These are phyloP conservation scores for Troglohyphantes excavatus DNA, from an alignment of 2,888 invertebrate species.

Conservation along the genomic window DNA sequence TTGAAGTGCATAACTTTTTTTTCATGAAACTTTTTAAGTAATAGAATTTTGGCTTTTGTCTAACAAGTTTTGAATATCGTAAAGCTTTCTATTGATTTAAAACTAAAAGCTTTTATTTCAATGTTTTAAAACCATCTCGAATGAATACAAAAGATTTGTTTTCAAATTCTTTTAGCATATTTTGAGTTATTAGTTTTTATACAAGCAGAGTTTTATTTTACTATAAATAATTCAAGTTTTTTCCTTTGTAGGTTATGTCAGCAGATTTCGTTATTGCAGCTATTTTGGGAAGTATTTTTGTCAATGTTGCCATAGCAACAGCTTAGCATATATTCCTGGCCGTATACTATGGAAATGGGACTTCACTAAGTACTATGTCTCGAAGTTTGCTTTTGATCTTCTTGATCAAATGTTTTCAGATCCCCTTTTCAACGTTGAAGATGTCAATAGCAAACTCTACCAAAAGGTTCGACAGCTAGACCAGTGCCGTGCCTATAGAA, in stretches of 20 bases:
- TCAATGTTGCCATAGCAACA: constrained; percentile 92
- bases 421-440: constrained; percentile 89
- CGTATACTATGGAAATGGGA: constrained; percentile 84
- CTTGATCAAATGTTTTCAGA: constrained; percentile 90
- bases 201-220: too few relatives aligned
- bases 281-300: constrained; percentile 93
- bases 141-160: too few relatives aligned
- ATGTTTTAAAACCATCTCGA: too few relatives aligned
- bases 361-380: constrained; percentile 89
- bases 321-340: constrained; percentile 87
- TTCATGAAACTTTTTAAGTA: too few relatives aligned
- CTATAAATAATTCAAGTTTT: too few relatives aligned
- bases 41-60: too few relatives aligned
- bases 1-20: too few relatives aligned
- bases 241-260: constrained; percentile 85
- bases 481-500: constrained; percentile 86
- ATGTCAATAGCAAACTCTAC: constrained; percentile 88
- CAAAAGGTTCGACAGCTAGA: constrained; percentile 86
- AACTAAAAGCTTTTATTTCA: too few relatives aligned
- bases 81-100: too few relatives aligned
- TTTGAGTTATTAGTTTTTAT: too few relatives aligned
- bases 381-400: constrained; percentile 90
- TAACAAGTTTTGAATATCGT: too few relatives aligned
- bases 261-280: constrained; percentile 90
- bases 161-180: too few relatives aligned